Percentiles rank a stretch among this genome's conserved stretches.
Evolutionary conservation across 2,888 invertebrate species (phyloP).

Genomic region (Adelphocoris suturalis): DNA sequence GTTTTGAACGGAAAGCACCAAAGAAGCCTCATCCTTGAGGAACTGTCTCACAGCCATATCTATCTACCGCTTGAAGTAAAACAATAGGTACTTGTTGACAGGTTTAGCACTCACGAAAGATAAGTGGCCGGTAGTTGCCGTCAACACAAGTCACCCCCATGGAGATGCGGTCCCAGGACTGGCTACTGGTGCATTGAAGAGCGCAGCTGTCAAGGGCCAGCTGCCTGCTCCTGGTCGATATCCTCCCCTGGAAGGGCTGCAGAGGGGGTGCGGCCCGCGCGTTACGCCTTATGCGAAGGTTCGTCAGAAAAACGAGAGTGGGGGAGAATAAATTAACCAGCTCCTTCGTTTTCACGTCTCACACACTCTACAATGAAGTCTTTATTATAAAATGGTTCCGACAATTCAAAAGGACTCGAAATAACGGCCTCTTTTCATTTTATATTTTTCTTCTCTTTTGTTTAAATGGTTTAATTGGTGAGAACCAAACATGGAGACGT

Average conservation of each 20-base stretch:
- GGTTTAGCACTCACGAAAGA: slow-evolving; percentile 30
- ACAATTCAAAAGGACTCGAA: slow-evolving; percentile 18
- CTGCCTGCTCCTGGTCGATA: slow-evolving; percentile 43
- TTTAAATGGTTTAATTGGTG: slow-evolving; percentile 25
- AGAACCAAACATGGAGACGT: slow-evolving; percentile 30
- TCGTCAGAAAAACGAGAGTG: background rate
- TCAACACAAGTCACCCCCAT: slow-evolving; percentile 55
- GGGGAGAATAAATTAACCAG: slow-evolving; percentile 46
- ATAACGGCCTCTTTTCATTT: slow-evolving; percentile 42
- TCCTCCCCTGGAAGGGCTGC: slow-evolving; percentile 5
- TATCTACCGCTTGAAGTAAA: background rate
- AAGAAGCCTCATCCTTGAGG: slow-evolving; percentile 52
- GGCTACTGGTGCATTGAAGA: slow-evolving; percentile 48
- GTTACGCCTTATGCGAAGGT: slow-evolving; percentile 13
- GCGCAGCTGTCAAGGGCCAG: slow-evolving; percentile 22
- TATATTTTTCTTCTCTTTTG: background rate
- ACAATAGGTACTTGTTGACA: slow-evolving; percentile 45
- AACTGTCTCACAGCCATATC: slow-evolving; percentile 45
- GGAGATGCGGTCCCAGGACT: slow-evolving; percentile 31
- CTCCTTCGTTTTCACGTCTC: background rate
- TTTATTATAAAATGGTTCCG: slow-evolving; percentile 3
- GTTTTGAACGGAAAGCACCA: slow-evolving; percentile 54
- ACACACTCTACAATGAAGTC: background rate
- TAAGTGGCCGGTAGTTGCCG: slow-evolving; percentile 45
- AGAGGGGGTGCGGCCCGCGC: background rate